Percentiles rank a stretch among this genome's conserved stretches.
phyloP scores from a whole-genome alignment of 2,113 vertebrate species.

The Gymnogyps californianus region DNA sequence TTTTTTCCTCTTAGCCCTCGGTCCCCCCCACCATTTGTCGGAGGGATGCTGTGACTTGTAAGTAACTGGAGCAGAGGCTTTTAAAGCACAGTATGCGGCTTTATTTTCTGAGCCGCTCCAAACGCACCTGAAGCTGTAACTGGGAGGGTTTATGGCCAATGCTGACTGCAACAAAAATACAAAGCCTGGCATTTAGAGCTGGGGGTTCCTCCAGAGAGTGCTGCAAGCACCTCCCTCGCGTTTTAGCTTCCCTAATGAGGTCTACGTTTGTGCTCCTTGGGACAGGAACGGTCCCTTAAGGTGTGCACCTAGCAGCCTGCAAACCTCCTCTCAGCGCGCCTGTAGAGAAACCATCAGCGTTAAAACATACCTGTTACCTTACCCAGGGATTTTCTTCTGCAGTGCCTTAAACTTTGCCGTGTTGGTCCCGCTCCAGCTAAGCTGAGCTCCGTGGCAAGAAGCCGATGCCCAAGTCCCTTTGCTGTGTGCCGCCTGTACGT shows the following conservation, averaged over 20 bases:
- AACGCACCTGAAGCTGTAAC: not conserved
- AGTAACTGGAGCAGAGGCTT: not conserved
- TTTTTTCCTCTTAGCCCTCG: not conserved
- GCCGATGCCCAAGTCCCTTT: not conserved
- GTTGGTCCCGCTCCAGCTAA: not conserved
- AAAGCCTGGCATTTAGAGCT: not conserved
- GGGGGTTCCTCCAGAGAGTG: not conserved
- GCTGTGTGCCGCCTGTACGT: not conserved
- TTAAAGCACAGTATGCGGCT: not conserved
- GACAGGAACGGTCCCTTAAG: too few relatives aligned
- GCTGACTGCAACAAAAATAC: not conserved
- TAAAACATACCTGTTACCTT: not conserved
- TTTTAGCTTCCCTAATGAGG: not conserved
- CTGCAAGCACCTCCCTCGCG: rapidly evolving
- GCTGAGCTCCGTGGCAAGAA: not conserved
- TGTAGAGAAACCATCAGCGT: not conserved
- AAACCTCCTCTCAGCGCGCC: too few relatives aligned
- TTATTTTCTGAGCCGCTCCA: not conserved
- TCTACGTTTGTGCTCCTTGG: too few relatives aligned
- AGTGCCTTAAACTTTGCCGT: rapidly evolving
- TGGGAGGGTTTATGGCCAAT: not conserved
- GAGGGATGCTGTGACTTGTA: not conserved
- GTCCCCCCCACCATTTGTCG: not conserved
- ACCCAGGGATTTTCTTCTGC: not conserved
- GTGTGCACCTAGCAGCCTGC: not conserved